Base-by-base conservation (phyloP, 2,888 invertebrate species). In the Lithophane socia region DNA sequence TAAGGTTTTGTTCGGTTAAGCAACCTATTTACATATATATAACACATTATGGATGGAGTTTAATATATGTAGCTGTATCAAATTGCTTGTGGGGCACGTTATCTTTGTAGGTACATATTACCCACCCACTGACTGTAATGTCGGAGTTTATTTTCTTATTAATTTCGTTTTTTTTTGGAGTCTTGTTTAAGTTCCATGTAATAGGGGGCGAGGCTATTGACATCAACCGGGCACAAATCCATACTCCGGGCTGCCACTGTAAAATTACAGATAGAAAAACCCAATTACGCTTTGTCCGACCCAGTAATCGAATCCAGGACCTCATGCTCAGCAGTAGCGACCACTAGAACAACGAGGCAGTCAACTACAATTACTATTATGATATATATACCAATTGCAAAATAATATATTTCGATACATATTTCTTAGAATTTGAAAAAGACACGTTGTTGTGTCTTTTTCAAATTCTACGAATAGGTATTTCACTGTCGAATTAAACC, bases 11-110 rank as follows among this genome's bases (percentile, higher is more conserved):
- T 83, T 85, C 71, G 29, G 70, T 60, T 63, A 68, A 86, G 77
- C 61, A 75, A 81, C 73, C 54, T 69, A 86, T 86, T 87, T 87
- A 75, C 86, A 84, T 84, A 81, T 77, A 86, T 66, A 79, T 86
- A 77, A 73, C 67, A n/a, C 69, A 69, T 83, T 80, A 75, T 65
- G 37, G 42, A n/a, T 67, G n/a, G 63, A 79, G 71, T 83, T 75
- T 74, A 72, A 78, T 78, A 75, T 74, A 52, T 74, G 71, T 71
- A 74, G 58, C 42, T 60, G 63, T 74, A 58, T 70, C 52, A 79
- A 67, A 83, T 83, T 81, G 49, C 69, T 79, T 60, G 73, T 54
- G 42, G 9, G 29, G 21, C 24, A 63, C 37, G 7, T 73, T 69
- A 82, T 76, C 79, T 60, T 58, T 24, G 44, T 29, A 49, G 2